Base-by-base conservation (phyloP, 2,888 invertebrate species). In the Troides helena region DNA sequence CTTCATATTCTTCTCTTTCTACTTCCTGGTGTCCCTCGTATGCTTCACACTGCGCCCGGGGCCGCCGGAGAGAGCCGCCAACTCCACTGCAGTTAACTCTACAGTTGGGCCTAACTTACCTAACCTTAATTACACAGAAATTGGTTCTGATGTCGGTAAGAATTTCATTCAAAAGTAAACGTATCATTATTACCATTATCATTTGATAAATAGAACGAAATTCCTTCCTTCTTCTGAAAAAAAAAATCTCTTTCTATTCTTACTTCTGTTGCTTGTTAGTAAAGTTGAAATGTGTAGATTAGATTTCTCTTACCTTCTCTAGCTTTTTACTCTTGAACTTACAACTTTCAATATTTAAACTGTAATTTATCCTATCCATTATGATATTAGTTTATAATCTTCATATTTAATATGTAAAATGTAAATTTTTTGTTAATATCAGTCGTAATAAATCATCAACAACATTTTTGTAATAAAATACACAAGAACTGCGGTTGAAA, bases 41-140 rank as follows among this genome's bases (percentile, higher is more conserved):
- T 97, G 98, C 77, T 99, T 99, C 80, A 97, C 97, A 2, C 89
- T 98, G 62, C 94, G 99, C 4, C 99, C 99, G 0, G 97, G 97
- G 0, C 97, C 97, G 0, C 97, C 97, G 0, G 88, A 93, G 43
- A 80, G 86, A 68, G 81, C 86, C 0, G 73, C 87, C 0, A 89
- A 90, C 68, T 71, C 81, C 0, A 93, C 90, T 1, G 81, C 85
- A 0, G 66, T 89, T 0, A 92, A 91, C 68, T 76, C 86, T 14
- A 91, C 92, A 1, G 73, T 74, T 30, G 81, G 79, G 56, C 80
- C 85, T 21, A 68, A 76, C n/a, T 58, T 78, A 57, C 80, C 85
- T 21, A 68, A 76, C n/a, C 59, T 78, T 2, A 90, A 88, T 76
- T 86, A 89, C 18, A 88, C 88, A 0, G 90, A 90, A 66, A 59